These are phyloP conservation scores for Trachelus tabidus DNA, from an alignment of 2,888 invertebrate species.

Conservation along the genomic window DNA sequence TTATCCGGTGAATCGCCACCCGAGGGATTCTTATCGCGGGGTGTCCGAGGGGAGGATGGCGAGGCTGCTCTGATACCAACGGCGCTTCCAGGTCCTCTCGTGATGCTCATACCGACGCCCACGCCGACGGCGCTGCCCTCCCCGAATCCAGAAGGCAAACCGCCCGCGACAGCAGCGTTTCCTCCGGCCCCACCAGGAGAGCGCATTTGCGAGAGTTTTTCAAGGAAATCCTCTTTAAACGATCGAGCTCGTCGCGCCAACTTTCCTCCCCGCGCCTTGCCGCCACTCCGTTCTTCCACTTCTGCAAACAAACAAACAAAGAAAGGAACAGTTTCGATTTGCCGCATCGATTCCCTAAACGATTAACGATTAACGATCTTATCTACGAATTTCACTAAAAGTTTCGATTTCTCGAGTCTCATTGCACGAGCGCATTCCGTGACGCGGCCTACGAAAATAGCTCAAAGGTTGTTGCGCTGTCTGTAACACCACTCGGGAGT, in stretches of 20 bases:
- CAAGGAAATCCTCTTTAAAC: slow-evolving; percentile 92
- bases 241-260: slow-evolving; percentile 88
- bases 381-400: slow-evolving; percentile 6
- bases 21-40: slow-evolving; percentile 64
- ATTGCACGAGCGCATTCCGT: slow-evolving; percentile 51
- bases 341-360: neutral
- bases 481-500: slow-evolving; percentile 9
- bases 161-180: slow-evolving; percentile 37
- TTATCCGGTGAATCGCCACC: slow-evolving; percentile 71
- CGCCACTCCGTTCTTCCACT: slow-evolving; percentile 71
- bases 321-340: slow-evolving; percentile 6
- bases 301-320: slow-evolving; percentile 43
- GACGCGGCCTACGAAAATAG: slow-evolving; percentile 61
- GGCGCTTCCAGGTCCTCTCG: slow-evolving; percentile 34
- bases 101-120: slow-evolving; percentile 19
- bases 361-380: slow-evolving; percentile 7
- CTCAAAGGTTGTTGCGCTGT: slow-evolving; percentile 61
- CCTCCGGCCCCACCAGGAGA: slow-evolving; percentile 70
- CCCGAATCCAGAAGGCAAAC: slow-evolving; percentile 56
- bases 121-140: slow-evolving; percentile 68
- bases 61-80: slow-evolving; percentile 65
- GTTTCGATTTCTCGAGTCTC: neutral
- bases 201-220: slow-evolving; percentile 90
- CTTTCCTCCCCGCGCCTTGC: slow-evolving; percentile 86
- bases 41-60: slow-evolving; percentile 66